Percentiles rank a stretch among this genome's conserved stretches.
Conservation (phyloP, 92 coral and sea anemone genomes). For the Zoanthus gigantus region DNA sequence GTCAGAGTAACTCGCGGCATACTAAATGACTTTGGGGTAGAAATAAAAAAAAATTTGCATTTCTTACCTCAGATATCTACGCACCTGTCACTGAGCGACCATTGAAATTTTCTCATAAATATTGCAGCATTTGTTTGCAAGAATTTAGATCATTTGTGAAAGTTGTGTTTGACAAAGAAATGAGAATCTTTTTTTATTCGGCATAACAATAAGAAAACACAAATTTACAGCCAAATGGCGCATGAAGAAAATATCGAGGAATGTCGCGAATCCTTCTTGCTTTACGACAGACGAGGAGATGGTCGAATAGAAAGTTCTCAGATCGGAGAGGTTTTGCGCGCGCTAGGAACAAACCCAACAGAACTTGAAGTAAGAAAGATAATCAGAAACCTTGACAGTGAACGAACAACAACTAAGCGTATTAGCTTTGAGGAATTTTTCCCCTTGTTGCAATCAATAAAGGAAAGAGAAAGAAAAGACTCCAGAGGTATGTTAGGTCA, state of each 20-base stretch:
- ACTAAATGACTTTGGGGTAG: neutral
- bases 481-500: constrained; percentile 58
- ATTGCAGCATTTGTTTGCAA: constrained; percentile 27
- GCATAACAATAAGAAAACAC: neutral
- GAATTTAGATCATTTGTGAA: constrained; percentile 30
- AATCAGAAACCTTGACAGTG: constrained; percentile 72
- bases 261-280: constrained; percentile 80
- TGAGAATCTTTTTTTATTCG: neutral
- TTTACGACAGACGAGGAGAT: constrained; percentile 95
- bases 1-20: too few relatives aligned
- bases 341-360: constrained; percentile 96
- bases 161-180: constrained; percentile 28
- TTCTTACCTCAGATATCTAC: neutral
- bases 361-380: constrained; percentile 87
- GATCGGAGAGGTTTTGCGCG: constrained; percentile 96
- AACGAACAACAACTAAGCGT: constrained; percentile 67
- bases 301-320: constrained; percentile 81
- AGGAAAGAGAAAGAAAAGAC: constrained; percentile 77
- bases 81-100: constrained; percentile 32
- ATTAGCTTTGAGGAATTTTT: constrained; percentile 89
- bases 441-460: constrained; percentile 87
- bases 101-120: constrained; percentile 14
- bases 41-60: constrained; percentile 32
- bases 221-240: constrained; percentile 16
- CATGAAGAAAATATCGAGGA: constrained; percentile 54